Percentiles rank a stretch among this genome's conserved stretches.
Conservation (phyloP, 2,888 invertebrate genomes). For the Caenorhabditis sp. region DNA sequence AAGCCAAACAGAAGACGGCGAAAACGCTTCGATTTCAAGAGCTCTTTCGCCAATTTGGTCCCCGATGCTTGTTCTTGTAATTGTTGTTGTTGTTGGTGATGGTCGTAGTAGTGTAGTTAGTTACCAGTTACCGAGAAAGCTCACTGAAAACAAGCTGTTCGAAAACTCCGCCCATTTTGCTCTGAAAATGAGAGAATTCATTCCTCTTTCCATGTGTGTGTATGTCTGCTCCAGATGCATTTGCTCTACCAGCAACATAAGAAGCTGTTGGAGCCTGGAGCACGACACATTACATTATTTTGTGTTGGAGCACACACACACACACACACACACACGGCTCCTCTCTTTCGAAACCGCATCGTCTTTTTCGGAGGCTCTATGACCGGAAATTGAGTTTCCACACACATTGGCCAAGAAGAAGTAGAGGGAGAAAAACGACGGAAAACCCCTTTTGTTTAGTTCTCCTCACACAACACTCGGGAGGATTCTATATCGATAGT, state of each 20-base stretch:
- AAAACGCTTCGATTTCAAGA: conserved; percentile 27
- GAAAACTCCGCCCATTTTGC: background rate
- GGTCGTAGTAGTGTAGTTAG: background rate
- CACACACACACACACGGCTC: background rate
- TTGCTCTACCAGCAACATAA: background rate
- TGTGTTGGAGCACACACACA: conserved; percentile 3
- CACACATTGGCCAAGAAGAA: conserved; percentile 12
- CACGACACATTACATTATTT: conserved; percentile 32
- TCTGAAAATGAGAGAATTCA: background rate
- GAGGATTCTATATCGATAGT: no score
- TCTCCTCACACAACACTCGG: no score
- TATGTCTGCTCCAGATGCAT: background rate
- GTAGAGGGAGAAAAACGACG: conserved; percentile 5
- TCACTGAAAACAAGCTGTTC: conserved; percentile 1
- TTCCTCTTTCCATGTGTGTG: background rate
- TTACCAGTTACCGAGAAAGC: background rate
- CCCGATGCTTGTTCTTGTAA: no score
- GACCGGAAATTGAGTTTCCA: conserved; percentile 53
- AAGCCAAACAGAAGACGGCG: conserved; percentile 20
- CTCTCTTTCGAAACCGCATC: conserved; percentile 12
- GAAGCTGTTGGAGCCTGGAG: background rate
- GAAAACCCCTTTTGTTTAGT: no score
- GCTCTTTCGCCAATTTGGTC: conserved; percentile 18
- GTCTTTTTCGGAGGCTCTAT: conserved; percentile 18
- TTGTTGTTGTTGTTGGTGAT: background rate